Evolutionary conservation across 1,140 invertebrate species (phyloP).

Genomic region (Patella vulgata): DNA sequence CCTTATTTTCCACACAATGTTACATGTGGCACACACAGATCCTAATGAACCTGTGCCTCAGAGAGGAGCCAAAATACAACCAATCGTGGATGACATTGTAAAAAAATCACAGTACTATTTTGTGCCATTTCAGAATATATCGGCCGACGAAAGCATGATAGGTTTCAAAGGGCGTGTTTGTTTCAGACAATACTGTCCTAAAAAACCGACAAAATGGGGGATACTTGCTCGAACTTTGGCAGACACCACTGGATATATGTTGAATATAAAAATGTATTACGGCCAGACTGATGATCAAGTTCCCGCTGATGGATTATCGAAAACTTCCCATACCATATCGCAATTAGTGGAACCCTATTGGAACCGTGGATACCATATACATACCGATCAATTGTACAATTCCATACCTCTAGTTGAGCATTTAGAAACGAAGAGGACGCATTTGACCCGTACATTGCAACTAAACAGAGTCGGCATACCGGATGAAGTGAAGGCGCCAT

Average conservation of each 20-base stretch:
- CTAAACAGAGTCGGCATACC: too few relatives aligned
- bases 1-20: too few relatives aligned
- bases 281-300: not conserved
- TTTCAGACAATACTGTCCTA: slow-evolving; percentile 67
- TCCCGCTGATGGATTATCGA: not conserved
- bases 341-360: too few relatives aligned
- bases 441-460: too few relatives aligned
- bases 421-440: too few relatives aligned
- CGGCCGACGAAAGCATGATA: slow-evolving; percentile 56
- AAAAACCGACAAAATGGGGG: slow-evolving; percentile 68
- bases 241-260: slow-evolving; percentile 15
- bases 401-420: too few relatives aligned
- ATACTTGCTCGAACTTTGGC: slow-evolving; percentile 62
- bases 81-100: slow-evolving; percentile 1
- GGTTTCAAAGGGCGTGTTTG: slow-evolving; percentile 50
- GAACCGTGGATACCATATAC: too few relatives aligned
- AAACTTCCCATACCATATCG: too few relatives aligned
- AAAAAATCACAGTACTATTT: slow-evolving; percentile 11
- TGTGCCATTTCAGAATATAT: slow-evolving; percentile 16
- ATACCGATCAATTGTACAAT: too few relatives aligned
- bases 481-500: too few relatives aligned
- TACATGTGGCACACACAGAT: too few relatives aligned
- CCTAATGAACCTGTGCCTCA: not conserved
- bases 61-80: slow-evolving; percentile 5
- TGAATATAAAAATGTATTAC: not conserved